Evolutionary conservation across 2,888 invertebrate species (phyloP), one percentile per base, ranked within the genome.

Genomic region (Ormia ochracea): DNA sequence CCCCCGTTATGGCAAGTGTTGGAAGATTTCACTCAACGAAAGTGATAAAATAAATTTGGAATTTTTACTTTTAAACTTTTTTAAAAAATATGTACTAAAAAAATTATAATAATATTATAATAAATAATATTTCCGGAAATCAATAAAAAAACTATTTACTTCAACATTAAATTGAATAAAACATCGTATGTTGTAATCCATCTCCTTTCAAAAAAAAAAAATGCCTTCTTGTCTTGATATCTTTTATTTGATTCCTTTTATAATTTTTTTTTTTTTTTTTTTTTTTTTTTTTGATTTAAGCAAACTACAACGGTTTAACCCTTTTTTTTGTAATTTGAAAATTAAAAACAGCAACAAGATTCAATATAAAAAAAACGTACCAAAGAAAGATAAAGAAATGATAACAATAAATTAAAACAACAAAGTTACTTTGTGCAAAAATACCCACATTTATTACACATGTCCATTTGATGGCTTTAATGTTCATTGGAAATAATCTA

Each of bases 401-500:
- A 63, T 69, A 69, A 76, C 38, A 36, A 76, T 76, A 76, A 69
- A 76, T 76, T 76, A 63, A 69, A 68, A 66, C 59, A 61, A 69
- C 58, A 48, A 69, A 76, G 63, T 63, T 76, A 69, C 63, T 56
- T 69, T 69, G 45, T 76, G 69, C 38, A 76, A 69, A 76, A 69
- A 76, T 76, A 76, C 63, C 61, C 77, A 72, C 77, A 78, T 78
- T 78, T 78, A 72, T 78, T 74, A 66, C 70, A 65, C 48, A 80
- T 66, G 75, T 61, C 79, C 75, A 61, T 45, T 76, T 76, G 61
- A 72, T 76, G 75, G 76, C 66, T 52, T 50, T 61, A 76, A 61
- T 54, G 59, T 72, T 76, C 54, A 76, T 61, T 68, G 80, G 70
- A 80, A 76, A 76, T 80, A 76, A 80, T 80, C 78, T 36, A 76